These are phyloP conservation scores for Chiloscyllium plagiosum DNA, from an alignment of 2,113 vertebrate genomes.

Conservation along the genomic window DNA sequence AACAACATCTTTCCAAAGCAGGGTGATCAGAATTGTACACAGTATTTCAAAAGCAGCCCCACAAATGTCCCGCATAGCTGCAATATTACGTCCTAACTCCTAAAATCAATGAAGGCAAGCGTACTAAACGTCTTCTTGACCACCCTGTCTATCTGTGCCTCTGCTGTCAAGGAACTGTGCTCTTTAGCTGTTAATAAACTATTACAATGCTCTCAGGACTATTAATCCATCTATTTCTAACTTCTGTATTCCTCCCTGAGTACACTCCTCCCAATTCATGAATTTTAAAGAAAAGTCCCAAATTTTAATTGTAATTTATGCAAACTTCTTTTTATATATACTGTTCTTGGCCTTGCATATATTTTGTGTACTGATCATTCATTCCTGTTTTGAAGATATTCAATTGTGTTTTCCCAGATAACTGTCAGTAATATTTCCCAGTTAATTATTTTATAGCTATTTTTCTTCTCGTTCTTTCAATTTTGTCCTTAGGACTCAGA, in stretches of 20 bases:
- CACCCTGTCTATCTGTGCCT: too few species aligned
- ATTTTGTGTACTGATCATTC: background rate
- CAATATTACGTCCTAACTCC: too few species aligned
- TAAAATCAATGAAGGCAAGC: too few species aligned
- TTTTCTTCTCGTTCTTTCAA: background rate
- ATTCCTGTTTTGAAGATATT: background rate
- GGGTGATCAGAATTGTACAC: too few species aligned
- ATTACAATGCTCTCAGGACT: background rate
- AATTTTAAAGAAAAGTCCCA: background rate
- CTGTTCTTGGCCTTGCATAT: background rate
- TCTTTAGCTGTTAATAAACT: too few species aligned
- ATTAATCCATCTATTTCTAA: background rate
- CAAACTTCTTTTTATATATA: background rate
- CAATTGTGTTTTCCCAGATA: background rate
- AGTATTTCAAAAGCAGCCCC: too few species aligned
- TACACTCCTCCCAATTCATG: background rate
- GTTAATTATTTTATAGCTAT: background rate
- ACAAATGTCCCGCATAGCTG: too few species aligned
- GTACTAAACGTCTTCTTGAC: too few species aligned
- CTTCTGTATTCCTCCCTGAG: background rate
- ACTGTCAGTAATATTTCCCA: background rate
- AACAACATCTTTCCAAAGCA: too few species aligned
- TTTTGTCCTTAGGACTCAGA: background rate
- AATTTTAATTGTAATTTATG: background rate
- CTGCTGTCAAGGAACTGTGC: too few species aligned